A percentile compares a stretch with the other conserved stretches of the same genome.
Evolutionary conservation across 1,140 invertebrate genomes (phyloP).

Genomic region (Orussus abietinus): DNA sequence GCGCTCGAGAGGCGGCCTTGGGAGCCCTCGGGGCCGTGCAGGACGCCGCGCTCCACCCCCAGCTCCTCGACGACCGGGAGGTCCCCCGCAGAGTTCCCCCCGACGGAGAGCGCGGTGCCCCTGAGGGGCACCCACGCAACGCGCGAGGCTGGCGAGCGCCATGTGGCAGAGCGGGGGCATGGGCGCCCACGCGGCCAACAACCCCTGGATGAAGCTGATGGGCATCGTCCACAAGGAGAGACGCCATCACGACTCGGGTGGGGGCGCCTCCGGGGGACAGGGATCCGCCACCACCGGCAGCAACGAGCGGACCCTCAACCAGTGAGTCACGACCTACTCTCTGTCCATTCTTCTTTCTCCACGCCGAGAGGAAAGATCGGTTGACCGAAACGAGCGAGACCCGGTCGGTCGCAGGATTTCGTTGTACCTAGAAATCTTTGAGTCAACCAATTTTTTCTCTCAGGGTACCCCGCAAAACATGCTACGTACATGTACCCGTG

Average conservation of each 20-base stretch:
- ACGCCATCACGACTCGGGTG: slow-evolving; percentile 60
- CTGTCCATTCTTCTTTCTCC: too few species aligned
- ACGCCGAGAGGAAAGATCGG: too few species aligned
- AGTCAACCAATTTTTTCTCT: too few species aligned
- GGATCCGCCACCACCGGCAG: slow-evolving; percentile 50
- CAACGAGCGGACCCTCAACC: slow-evolving; percentile 62
- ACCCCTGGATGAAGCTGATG: slow-evolving; percentile 80
- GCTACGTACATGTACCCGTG: too few species aligned
- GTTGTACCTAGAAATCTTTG: too few species aligned
- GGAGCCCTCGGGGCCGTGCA: slow-evolving; percentile 49
- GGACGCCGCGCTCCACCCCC: slow-evolving; percentile 43
- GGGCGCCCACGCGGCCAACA: slow-evolving; percentile 69
- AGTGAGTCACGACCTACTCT: slow-evolving; percentile 61
- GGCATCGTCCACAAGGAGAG: slow-evolving; percentile 74
- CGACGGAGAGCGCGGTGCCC: slow-evolving; percentile 32
- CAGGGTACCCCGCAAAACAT: too few species aligned
- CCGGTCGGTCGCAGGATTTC: too few species aligned
- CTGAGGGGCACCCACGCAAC: slow-evolving; percentile 31
- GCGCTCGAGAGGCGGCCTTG: slow-evolving; percentile 43
- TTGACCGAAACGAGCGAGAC: too few species aligned
- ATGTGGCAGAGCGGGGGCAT: slow-evolving; percentile 78
- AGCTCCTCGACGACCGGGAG: slow-evolving; percentile 18
- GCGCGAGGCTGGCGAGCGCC: slow-evolving; percentile 51
- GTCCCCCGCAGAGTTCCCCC: slow-evolving; percentile 16
- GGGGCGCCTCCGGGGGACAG: slow-evolving; percentile 53